Base-by-base conservation (phyloP, 2,888 invertebrate species). In the Platycnemis pennipes region DNA sequence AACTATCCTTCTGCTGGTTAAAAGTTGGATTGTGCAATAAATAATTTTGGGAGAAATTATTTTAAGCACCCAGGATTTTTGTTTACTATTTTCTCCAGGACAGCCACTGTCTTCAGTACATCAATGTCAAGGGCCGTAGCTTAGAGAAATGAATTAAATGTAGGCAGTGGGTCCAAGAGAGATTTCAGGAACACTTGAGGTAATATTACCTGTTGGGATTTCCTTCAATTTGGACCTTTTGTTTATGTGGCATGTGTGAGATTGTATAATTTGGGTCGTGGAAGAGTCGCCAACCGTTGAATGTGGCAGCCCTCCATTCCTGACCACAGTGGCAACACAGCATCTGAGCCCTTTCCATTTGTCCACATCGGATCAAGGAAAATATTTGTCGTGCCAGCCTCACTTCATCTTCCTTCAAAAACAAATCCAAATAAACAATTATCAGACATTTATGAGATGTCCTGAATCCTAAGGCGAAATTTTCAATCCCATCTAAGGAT, bases 261-360 rank as follows among this genome's bases (percentile, higher is more conserved):
- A 96, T 94, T 94, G 97, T 97, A 95, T 97, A 98, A 96, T 99
- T 98, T 11, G 98, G 98, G 97, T 99, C 99, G 96, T 99, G 98
- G 95, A 98, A 97, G 49, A 99, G 97, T 94, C 98, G 97, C 99
- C 99, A 99, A 4, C 99, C 99, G 96, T 99, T 98, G 77, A 99
- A 96, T 44, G 98, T 97, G 7, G 99, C 99, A 0, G 99, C 99
- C 94, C 99, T 97, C 99, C 99, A 99, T 2, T 98, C 97, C 96
- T 99, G 99, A 0, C 99, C 99, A 95, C 98, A 98, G 96, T 98
- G 98, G 87, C 98, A 97, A 95, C 99, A 99, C 63, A 99, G 96
- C 95, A 98, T 97, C 96, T 99, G 98, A 1, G 99, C 99, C 96
- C 98, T 98, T 95, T 98, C 98, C 94, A 99, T 97, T 95, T 98